phyloP scores from a whole-genome alignment of 2,113 vertebrate genomes.

The Elanoides forficatus region DNA sequence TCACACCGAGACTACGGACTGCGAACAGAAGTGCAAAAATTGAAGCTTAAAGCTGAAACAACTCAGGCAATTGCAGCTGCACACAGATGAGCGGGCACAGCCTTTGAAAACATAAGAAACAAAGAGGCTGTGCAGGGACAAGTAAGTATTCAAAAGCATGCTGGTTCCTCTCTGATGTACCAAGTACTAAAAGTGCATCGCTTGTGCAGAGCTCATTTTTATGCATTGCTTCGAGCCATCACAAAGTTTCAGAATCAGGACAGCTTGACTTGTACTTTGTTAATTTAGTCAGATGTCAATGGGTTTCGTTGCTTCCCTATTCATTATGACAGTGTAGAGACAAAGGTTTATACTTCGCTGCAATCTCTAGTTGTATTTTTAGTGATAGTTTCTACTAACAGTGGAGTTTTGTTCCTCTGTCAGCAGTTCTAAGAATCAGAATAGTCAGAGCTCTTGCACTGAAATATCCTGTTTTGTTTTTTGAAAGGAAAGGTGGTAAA shows the following conservation, averaged over 20 bases:
- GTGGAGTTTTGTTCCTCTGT: neutral
- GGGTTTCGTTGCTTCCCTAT: neutral
- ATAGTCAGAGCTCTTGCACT: neutral
- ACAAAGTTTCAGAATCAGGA: neutral
- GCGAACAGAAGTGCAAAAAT: neutral
- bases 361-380: neutral
- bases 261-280: neutral
- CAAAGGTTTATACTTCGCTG: neutral
- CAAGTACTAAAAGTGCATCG: neutral
- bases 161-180: neutral
- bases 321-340: neutral
- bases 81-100: neutral
- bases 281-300: neutral
- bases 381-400: neutral
- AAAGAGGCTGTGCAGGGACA: neutral
- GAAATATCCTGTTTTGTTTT: neutral
- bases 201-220: neutral
- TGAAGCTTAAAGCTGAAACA: neutral
- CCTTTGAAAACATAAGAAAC: neutral
- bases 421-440: neutral
- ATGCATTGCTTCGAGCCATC: neutral
- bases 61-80: neutral
- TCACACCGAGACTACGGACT: accelerated
- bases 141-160: neutral
- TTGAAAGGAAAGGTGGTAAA: neutral